Conservation (phyloP, 2,797 vertebrate species). For the Vultur gryphus region DNA sequence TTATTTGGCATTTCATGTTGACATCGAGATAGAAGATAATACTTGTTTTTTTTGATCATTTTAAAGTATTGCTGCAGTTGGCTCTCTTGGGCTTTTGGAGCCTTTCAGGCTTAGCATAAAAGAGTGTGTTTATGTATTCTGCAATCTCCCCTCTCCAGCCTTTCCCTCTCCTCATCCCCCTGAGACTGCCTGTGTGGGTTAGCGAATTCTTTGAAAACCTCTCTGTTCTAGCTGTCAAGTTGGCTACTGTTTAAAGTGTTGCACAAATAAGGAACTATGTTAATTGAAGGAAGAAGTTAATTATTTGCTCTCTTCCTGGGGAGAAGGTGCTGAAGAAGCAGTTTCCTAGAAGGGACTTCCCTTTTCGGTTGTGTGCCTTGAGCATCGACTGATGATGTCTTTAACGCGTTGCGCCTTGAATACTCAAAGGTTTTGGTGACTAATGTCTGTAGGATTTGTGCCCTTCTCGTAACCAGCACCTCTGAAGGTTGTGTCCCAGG, state of each 20-base stretch:
- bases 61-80: background rate
- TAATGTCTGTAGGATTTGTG: background rate
- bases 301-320: background rate
- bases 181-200: background rate
- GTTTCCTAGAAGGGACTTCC: background rate
- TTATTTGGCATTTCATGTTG: constrained; percentile 3
- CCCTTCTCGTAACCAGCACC: background rate
- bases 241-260: background rate
- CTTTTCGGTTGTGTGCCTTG: background rate
- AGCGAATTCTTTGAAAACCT: background rate
- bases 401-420: background rate
- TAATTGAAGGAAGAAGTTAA: background rate
- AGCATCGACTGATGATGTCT: background rate
- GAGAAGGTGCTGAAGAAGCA: background rate
- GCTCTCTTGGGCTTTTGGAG: constrained; percentile 6
- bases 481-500: background rate
- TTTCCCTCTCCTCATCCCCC: background rate
- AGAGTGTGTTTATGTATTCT: background rate
- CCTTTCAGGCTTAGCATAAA: constrained; percentile 11
- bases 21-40: background rate
- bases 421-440: background rate
- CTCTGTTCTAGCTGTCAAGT: background rate
- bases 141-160: background rate
- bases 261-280: background rate
- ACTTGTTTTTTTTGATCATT: background rate